Base-by-base conservation (phyloP, 2,888 invertebrate genomes). In the Keiferia lycopersicella region DNA sequence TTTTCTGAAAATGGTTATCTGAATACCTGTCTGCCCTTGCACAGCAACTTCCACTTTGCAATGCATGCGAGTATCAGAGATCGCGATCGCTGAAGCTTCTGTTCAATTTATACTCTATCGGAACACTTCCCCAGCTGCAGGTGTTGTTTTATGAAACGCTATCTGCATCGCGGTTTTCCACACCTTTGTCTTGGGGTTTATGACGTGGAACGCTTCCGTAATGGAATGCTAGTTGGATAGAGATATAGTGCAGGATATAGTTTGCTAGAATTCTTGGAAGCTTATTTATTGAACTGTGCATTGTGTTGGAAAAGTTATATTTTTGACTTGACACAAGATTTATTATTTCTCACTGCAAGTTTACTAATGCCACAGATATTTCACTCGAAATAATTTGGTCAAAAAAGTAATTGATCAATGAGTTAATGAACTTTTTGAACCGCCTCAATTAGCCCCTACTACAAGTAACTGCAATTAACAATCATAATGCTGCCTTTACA, bases 81-180 rank as follows among this genome's bases (percentile, higher is more conserved):
- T 63, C 41, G 38, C 30, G 51, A 57, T 56, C 30, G 26, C 22
- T 22, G 48, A 1, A 53, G 53, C 50, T 59, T 39, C 63, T 63
- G 59, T 63, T 63, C 63, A 59, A 63, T 63, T 50, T 51, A 59
- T 30, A 50, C 30, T 63, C 39, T 26, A 38, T 63, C 50, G 59
- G 50, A 50, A 51, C 58, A 50, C 59, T 59, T 38, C 39, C n/a
- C 45, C 16, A 7, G 41, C 41, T 51, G 22, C 50, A 57, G 45
- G n/a, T 41, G 51, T 20, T 39, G 11, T 56, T 56, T 30, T 56
- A 26, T 56, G n/a, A 56, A 56, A 56, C 56, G n/a, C 30, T 30
- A 30, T n/a, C 26, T 30, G 11, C 16, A n/a, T 7, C 30, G 30
- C n/a, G 56, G 30, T 30, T 34, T 56, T 30, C 56, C n/a, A 26